Evolutionary conservation across 2,113 vertebrate genomes (phyloP).

Genomic region (Potamarius usumacintae): DNA sequence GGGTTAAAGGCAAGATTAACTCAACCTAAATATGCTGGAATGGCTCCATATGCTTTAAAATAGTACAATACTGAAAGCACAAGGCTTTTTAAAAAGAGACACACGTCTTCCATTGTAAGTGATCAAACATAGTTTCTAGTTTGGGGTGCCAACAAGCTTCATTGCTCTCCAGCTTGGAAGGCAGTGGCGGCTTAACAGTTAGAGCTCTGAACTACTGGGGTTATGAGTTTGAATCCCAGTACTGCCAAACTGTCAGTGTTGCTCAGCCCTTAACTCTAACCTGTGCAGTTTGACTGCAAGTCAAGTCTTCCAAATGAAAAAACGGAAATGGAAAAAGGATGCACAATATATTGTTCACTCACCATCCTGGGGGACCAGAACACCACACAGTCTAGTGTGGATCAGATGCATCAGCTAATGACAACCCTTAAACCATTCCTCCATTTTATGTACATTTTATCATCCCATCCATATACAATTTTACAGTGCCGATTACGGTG

Average conservation of each 20-base stretch:
- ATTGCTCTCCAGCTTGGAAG: not conserved
- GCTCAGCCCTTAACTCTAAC: not conserved
- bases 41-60: not conserved
- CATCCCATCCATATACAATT: not conserved
- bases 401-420: not conserved
- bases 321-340: not conserved
- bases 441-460: not conserved
- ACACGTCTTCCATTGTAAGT: not conserved
- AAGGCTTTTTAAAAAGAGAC: not conserved
- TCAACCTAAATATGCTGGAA: conserved; percentile 14
- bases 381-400: not conserved
- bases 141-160: not conserved
- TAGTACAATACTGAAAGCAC: conserved; percentile 15
- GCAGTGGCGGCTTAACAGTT: not conserved
- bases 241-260: not conserved
- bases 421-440: not conserved
- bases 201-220: not conserved
- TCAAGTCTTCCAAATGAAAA: not conserved
- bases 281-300: not conserved
- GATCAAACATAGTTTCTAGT: not conserved
- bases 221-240: not conserved
- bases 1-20: conserved; percentile 20
- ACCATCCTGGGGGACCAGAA: too few species aligned
- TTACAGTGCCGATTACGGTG: not conserved
- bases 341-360: not conserved